Percentiles rank a stretch among this genome's conserved stretches.
phyloP scores from a whole-genome alignment of 37 sponge, comb jelly and placozoan genomes.

The Mnemiopsis leidyi region DNA sequence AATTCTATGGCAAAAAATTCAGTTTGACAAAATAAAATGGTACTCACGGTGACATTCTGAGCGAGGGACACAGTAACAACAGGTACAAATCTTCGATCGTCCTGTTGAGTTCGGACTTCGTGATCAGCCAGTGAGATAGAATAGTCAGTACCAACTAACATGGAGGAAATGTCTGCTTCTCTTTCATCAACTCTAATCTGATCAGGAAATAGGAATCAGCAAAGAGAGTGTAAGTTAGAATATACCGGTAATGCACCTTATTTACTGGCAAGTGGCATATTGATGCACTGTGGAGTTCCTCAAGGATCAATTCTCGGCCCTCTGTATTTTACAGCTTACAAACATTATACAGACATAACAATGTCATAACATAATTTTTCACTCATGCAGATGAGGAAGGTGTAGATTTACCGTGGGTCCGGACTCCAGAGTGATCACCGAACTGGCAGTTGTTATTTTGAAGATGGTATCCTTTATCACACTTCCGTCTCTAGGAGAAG shows the following conservation, averaged over 20 bases:
- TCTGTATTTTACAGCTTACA: no score
- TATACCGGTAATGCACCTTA: background rate
- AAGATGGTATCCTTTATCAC: background rate
- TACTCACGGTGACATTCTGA: constrained; percentile 9
- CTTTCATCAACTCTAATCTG: background rate
- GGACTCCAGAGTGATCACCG: background rate
- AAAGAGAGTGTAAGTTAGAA: background rate
- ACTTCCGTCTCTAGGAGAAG: background rate
- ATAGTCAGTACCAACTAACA: background rate
- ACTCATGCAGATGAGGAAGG: no score
- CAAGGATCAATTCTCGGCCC: no score
- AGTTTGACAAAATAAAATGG: background rate
- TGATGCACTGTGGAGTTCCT: no score
- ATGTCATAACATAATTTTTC: no score
- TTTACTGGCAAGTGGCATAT: background rate
- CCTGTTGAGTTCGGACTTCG: background rate
- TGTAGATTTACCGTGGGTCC: background rate
- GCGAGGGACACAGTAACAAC: background rate
- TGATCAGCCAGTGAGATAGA: background rate
- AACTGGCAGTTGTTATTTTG: background rate
- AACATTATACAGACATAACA: no score
- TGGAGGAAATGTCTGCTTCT: background rate
- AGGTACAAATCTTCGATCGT: background rate
- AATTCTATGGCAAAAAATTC: no score
- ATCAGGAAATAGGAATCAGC: background rate